phyloP scores from a whole-genome alignment of 2,797 vertebrate genomes.

The Pristis pectinata region DNA sequence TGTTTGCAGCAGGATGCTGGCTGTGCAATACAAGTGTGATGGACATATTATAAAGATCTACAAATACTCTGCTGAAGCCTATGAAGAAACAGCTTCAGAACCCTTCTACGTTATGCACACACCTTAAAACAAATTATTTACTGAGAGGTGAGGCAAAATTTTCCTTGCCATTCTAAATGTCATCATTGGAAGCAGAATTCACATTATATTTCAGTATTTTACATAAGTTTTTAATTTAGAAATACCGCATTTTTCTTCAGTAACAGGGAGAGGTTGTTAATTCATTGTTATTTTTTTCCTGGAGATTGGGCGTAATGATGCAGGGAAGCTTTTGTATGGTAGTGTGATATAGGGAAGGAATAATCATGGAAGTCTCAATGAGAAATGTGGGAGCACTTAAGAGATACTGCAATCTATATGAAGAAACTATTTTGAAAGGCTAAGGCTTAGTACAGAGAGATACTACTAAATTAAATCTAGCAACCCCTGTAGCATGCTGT shows the following conservation, averaged over 20 bases:
- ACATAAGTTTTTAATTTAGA: not conserved
- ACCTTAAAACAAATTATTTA: not conserved
- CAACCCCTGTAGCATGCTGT: no score
- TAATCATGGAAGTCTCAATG: not conserved
- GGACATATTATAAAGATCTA: not conserved
- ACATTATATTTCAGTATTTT: not conserved
- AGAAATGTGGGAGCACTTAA: no score
- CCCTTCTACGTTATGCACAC: not conserved
- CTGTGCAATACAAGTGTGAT: not conserved
- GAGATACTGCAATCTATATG: not conserved
- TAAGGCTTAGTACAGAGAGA: not conserved
- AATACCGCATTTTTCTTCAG: not conserved
- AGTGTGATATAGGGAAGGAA: not conserved
- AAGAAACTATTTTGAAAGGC: not conserved
- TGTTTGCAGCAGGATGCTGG: not conserved
- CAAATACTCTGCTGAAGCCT: not conserved
- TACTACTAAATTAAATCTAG: not conserved
- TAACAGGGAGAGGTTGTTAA: not conserved
- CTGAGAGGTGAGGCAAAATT: not conserved
- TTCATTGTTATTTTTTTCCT: not conserved
- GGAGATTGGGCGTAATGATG: not conserved
- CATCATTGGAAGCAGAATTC: not conserved
- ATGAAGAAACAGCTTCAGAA: not conserved
- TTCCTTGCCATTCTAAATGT: not conserved
- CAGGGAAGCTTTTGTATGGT: not conserved